These are phyloP conservation scores for Siphamia tubifer DNA, from an alignment of 2,113 vertebrate species.

Conservation along the genomic window DNA sequence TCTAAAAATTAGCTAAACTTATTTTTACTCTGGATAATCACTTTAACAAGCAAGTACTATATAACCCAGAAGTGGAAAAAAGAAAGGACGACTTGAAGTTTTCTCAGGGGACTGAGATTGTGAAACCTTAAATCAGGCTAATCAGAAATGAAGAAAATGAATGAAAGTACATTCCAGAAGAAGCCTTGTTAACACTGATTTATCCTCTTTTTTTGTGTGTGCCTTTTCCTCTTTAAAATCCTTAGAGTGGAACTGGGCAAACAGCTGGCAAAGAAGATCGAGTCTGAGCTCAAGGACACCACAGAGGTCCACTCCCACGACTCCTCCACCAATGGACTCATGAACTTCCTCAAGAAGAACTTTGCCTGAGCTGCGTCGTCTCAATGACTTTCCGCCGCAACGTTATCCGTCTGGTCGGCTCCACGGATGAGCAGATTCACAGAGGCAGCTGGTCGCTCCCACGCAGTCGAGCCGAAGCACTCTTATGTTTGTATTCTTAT, in stretches of 20 bases:
- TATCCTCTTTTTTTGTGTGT: neutral
- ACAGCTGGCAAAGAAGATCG: constrained; percentile 96
- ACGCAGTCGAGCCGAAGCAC: constrained; percentile 66
- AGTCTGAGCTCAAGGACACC: constrained; percentile 88
- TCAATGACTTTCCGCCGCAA: constrained; percentile 55
- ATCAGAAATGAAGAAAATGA: no score
- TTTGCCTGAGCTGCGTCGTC: constrained; percentile 71
- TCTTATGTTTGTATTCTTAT: constrained; percentile 65
- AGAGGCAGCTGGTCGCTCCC: constrained; percentile 50
- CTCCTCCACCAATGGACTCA: constrained; percentile 94
- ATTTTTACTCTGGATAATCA: no score
- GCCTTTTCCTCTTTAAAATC: neutral
- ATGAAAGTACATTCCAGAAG: no score
- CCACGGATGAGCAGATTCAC: constrained; percentile 10
- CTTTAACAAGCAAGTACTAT: no score
- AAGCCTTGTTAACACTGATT: neutral
- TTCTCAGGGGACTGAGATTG: no score
- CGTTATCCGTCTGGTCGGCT: constrained; percentile 27
- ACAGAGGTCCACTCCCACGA: constrained; percentile 90
- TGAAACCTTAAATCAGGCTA: no score
- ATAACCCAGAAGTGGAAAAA: no score
- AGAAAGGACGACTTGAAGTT: no score
- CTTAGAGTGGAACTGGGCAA: constrained; percentile 96
- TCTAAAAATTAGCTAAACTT: no score
- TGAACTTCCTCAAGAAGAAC: constrained; percentile 94